Evolutionary conservation across 2,888 invertebrate genomes (phyloP), one percentile per base, ranked within the genome.

Genomic region (Margaritifera margaritifera): DNA sequence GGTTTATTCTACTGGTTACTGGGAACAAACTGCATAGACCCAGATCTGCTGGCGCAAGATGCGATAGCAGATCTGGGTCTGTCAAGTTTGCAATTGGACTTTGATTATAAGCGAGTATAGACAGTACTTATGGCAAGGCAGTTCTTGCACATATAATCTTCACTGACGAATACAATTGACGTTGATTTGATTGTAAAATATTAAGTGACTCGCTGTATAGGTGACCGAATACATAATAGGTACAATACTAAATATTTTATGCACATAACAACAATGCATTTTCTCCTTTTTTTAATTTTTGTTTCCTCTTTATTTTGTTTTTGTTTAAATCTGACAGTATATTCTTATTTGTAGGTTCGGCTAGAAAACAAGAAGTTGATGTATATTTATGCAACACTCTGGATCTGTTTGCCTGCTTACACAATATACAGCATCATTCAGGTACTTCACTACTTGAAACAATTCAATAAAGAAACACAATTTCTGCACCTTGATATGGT

Each of bases 321-420:
- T 42, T 57, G 57, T 15, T 18, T 22, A n/a, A 18, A 31, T 55
- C 6, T 58, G 5, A 25, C 11, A 52, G n/a, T 11, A 42, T 42
- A 42, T 42, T 31, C 56, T 66, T 60, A 60, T 66, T 76, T 81
- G 42, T 77, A 87, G 87, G 82, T 86, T 62, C 78, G 84, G 15
- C 68, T 71, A 42, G 88, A 88, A 71, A 81, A 77, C 57, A 82
- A 74, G 58, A 54, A 72, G 15, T 62, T 81, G 25, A 77, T 79
- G 31, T 64, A 75, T 58, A 27, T 80, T 6, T 86, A 84, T 64
- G 78, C 78, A 27, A 61, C 78, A 0, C 66, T 83, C 6, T 80
- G 85, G 68, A 70, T 85, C 6, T 66, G 77, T 6, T 83, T 86
- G 62, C 84, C 86, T 60, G 80, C 72, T 22, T 86, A 85, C 65